A percentile compares a stretch with the other conserved stretches of the same genome.
phyloP scores from a whole-genome alignment of 2,797 vertebrate species.

The Myripristis murdjan region DNA sequence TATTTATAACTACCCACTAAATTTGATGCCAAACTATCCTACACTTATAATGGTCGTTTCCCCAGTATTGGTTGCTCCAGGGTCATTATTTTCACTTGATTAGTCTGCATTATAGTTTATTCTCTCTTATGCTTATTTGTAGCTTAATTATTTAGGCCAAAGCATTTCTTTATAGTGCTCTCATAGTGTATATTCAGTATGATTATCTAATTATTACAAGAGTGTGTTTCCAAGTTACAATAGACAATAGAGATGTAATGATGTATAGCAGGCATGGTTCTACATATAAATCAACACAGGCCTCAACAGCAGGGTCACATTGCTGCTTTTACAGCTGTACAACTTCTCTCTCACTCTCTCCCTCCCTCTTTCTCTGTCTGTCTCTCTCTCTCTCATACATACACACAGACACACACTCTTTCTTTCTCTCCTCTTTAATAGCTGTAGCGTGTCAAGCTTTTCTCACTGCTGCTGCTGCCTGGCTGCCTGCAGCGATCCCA shows the following conservation, averaged over 20 bases:
- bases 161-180: constrained; percentile 45
- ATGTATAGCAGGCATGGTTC: constrained; percentile 66
- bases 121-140: constrained; percentile 65
- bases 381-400: constrained; percentile 22
- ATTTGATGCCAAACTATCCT: constrained; percentile 58
- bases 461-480: constrained; percentile 50
- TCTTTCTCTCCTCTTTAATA: constrained; percentile 26
- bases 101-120: constrained; percentile 65
- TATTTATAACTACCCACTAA: constrained; percentile 80
- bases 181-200: constrained; percentile 63
- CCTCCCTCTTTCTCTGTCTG: constrained; percentile 1
- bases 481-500: constrained; percentile 50
- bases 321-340: constrained; percentile 45
- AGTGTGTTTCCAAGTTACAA: constrained; percentile 69
- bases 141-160: constrained; percentile 71
- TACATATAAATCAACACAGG: constrained; percentile 71
- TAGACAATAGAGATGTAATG: constrained; percentile 72
- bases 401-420: constrained; percentile 22
- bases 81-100: constrained; percentile 63
- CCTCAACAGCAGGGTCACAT: constrained; percentile 39
- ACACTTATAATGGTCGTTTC: constrained; percentile 39
- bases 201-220: constrained; percentile 75
- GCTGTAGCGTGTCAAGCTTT: constrained; percentile 53
- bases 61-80: constrained; percentile 55
- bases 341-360: constrained; percentile 17